Evolutionary conservation across 2,797 vertebrate species (phyloP).

Genomic region (Poeciliopsis presidionis): DNA sequence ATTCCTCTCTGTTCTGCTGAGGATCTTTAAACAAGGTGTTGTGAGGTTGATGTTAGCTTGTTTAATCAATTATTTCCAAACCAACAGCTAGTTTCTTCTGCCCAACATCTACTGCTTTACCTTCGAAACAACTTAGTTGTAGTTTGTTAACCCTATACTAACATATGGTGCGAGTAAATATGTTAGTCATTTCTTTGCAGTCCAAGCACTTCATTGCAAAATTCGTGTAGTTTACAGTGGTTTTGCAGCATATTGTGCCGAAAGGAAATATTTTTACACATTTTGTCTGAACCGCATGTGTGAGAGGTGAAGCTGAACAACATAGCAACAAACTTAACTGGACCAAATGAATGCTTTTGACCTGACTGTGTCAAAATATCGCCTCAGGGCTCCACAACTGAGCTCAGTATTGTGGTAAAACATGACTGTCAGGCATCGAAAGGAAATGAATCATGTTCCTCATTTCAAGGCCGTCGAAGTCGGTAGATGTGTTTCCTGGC

Average conservation of each 20-base stretch:
- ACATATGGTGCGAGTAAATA: background rate
- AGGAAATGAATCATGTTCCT: constrained; percentile 83
- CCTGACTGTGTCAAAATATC: constrained; percentile 17
- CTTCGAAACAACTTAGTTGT: background rate
- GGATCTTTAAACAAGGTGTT: background rate
- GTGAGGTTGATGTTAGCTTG: background rate
- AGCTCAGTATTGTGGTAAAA: constrained; percentile 45
- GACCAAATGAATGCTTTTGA: constrained; percentile 7
- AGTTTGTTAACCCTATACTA: background rate
- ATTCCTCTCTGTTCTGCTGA: background rate
- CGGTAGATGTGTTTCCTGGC: constrained; percentile 73
- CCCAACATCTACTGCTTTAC: background rate
- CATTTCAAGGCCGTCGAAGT: constrained; percentile 67
- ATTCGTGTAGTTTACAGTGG: background rate
- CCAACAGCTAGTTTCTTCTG: background rate
- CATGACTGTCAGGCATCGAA: constrained; percentile 55
- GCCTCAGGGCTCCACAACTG: constrained; percentile 24
- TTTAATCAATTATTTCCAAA: background rate
- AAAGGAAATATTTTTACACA: constrained; percentile 27
- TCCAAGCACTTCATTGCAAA: background rate
- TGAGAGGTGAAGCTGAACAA: background rate
- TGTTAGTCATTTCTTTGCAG: background rate
- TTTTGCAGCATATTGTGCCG: background rate
- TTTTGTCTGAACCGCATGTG: constrained; percentile 4
- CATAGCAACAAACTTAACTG: background rate